Conservation (phyloP, 2,113 vertebrate genomes). For the Isurus oxyrinchus region DNA sequence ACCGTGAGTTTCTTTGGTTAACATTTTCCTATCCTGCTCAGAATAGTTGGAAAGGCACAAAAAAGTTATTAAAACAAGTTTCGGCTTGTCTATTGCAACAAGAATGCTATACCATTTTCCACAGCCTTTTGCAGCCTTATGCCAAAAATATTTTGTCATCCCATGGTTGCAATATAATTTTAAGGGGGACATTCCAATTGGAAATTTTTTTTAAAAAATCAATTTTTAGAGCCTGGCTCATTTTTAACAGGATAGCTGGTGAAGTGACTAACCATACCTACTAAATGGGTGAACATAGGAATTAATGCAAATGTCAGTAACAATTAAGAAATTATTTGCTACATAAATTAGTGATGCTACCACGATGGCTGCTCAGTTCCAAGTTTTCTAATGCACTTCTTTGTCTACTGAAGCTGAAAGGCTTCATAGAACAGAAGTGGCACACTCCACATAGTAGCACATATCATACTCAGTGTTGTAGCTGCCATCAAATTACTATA, state of each 20-base stretch:
- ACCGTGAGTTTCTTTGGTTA: not conserved
- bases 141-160: not conserved
- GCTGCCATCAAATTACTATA: not conserved
- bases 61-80: not conserved
- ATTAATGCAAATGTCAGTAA: not conserved
- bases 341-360: not conserved
- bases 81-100: not conserved
- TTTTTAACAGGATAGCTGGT: not conserved
- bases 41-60: not conserved
- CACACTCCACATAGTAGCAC: not conserved
- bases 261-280: not conserved
- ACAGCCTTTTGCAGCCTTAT: not conserved
- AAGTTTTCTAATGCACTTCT: not conserved
- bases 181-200: not conserved
- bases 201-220: not conserved
- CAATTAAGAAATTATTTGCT: not conserved
- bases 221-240: not conserved
- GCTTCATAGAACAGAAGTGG: not conserved
- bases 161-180: not conserved
- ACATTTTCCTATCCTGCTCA: conserved; percentile 15
- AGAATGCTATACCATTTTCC: not conserved
- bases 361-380: not conserved
- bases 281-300: not conserved
- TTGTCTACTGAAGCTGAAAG: conserved; percentile 15
- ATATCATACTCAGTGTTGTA: not conserved